Percentiles rank a stretch among this genome's conserved stretches.
These are phyloP conservation scores for Perognathus longimembris DNA, from an alignment of 2,113 vertebrate genomes.

Conservation along the genomic window DNA sequence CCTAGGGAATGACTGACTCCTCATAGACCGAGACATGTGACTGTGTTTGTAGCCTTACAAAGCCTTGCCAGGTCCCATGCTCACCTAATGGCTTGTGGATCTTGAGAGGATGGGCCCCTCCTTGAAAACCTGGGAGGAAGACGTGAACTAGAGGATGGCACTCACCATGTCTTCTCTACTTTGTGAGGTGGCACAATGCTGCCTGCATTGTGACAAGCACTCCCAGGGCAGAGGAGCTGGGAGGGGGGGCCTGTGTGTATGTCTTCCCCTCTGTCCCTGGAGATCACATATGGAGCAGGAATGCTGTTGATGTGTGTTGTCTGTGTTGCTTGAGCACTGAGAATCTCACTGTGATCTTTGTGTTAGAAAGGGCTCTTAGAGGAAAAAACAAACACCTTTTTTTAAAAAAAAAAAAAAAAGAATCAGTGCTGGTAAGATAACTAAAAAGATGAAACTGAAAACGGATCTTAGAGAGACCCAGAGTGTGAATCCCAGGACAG, in stretches of 20 bases:
- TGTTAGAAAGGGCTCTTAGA: background rate
- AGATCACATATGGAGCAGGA: background rate
- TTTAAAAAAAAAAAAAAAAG: no score
- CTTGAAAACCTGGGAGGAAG: background rate
- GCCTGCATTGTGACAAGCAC: background rate
- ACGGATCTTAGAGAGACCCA: background rate
- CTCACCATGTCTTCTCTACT: background rate
- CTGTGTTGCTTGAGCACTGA: no score
- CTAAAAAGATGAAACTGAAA: conserved; percentile 29
- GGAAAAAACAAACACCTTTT: background rate
- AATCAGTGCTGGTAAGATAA: background rate
- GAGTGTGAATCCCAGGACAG: background rate
- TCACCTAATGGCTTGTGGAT: background rate
- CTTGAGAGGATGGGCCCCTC: no score
- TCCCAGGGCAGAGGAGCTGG: no score
- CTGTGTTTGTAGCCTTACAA: no score
- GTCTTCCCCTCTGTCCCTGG: accelerated
- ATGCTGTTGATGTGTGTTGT: background rate
- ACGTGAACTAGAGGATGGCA: background rate
- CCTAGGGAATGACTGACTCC: background rate
- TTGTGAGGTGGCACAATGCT: background rate
- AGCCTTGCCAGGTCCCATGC: background rate
- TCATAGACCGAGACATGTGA: background rate
- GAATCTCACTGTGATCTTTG: background rate
- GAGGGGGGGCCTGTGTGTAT: background rate